Percentiles rank a stretch among this genome's conserved stretches.
These are phyloP conservation scores for Periophthalmus magnuspinnatus DNA, from an alignment of 2,797 vertebrate species.

Conservation along the genomic window DNA sequence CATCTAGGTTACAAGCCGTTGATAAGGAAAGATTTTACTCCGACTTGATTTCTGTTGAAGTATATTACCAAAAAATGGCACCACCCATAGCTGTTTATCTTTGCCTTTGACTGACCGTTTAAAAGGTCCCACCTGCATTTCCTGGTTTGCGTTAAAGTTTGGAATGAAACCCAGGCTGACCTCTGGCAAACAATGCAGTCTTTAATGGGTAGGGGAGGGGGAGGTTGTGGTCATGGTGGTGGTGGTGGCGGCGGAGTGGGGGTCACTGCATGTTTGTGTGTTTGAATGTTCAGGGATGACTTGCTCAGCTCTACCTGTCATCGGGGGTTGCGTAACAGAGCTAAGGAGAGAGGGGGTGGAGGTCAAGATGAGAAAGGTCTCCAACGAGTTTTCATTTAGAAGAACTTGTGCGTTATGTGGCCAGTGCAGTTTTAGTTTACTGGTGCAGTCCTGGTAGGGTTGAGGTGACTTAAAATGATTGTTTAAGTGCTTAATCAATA, in stretches of 20 bases:
- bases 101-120: constrained; percentile 26
- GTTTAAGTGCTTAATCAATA: no score
- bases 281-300: constrained; percentile 2
- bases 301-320: not conserved
- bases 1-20: no score
- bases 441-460: no score
- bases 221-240: no score
- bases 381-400: constrained; percentile 75
- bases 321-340: constrained; percentile 52
- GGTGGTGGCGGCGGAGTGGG: no score
- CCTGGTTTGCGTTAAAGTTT: constrained; percentile 80
- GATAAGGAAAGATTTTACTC: no score
- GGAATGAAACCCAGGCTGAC: constrained; percentile 88
- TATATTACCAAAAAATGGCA: constrained; percentile 2
- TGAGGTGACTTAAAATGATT: no score
- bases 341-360: constrained; percentile 80
- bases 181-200: constrained; percentile 87
- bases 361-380: constrained; percentile 86
- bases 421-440: no score
- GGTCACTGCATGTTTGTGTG: constrained; percentile 49
- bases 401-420: constrained; percentile 28
- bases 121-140: constrained; percentile 74
- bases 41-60: not conserved
- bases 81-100: constrained; percentile 25
- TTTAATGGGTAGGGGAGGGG: constrained; percentile 77